A percentile compares a stretch with the other conserved stretches of the same genome.
Conservation (phyloP, 2,888 invertebrate species). For the Drosophila hamatofila region DNA sequence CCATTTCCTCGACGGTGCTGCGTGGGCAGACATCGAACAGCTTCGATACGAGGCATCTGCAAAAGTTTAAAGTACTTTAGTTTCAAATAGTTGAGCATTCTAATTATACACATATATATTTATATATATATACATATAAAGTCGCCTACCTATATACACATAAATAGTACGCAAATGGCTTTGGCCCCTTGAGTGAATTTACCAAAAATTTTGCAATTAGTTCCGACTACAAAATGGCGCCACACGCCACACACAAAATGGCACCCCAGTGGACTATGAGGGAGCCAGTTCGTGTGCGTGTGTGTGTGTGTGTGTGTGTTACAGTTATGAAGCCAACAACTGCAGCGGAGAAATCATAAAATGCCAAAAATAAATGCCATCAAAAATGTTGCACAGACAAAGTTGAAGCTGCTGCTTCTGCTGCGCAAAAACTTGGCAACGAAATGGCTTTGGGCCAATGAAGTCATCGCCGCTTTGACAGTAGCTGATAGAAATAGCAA, state of each 20-base stretch:
- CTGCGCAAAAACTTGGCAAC: conserved; percentile 54
- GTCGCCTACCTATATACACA: neutral
- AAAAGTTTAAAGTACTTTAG: conserved; percentile 36
- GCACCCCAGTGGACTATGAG: conserved; percentile 3
- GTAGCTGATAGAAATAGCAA: conserved; percentile 11
- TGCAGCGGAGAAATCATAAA: conserved; percentile 68
- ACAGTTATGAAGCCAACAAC: conserved; percentile 50
- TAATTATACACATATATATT: neutral
- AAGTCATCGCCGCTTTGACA: conserved; percentile 68
- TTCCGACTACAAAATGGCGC: conserved; percentile 37
- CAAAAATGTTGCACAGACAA: conserved; percentile 66
- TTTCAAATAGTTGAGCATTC: neutral
- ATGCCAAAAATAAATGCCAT: conserved; percentile 77
- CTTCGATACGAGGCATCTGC: conserved; percentile 94
- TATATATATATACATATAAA: neutral
- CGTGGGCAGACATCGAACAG: conserved; percentile 97
- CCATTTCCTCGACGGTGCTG: conserved; percentile 96
- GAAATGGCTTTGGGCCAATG: conserved; percentile 64
- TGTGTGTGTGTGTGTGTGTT: conserved; percentile 8
- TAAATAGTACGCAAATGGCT: conserved; percentile 10
- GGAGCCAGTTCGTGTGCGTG: neutral
- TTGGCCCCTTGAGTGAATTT: conserved; percentile 18
- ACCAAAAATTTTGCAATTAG: conserved; percentile 42
- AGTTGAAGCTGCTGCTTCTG: conserved; percentile 53
- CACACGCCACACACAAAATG: conserved; percentile 27